Evolutionary conservation across 2,113 vertebrate genomes (phyloP).

Genomic region (Pristiophorus japonicus): DNA sequence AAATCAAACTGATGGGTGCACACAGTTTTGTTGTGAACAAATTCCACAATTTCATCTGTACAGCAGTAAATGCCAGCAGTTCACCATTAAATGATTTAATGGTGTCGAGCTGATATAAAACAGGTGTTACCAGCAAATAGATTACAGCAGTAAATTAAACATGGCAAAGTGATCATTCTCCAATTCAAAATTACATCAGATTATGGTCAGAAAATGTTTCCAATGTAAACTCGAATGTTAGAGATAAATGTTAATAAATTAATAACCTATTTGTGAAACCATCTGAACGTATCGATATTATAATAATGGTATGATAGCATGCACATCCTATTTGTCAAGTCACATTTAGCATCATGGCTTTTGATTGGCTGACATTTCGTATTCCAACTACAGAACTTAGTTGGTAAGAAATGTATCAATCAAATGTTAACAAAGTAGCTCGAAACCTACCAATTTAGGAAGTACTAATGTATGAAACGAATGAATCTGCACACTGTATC

Average conservation of each 20-base stretch:
- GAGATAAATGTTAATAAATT: background rate
- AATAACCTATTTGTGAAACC: background rate
- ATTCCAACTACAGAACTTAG: background rate
- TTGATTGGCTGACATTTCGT: background rate
- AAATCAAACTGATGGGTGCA: too few relatives aligned
- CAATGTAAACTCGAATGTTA: background rate
- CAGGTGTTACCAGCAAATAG: slow-evolving; percentile 3
- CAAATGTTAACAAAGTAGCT: background rate
- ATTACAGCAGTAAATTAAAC: slow-evolving; percentile 24
- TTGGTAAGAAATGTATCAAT: background rate
- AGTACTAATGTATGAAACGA: background rate
- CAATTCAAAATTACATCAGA: background rate
- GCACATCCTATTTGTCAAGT: background rate
- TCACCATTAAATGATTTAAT: slow-evolving; percentile 16
- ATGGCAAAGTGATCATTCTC: background rate
- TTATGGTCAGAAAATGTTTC: background rate
- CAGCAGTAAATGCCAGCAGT: background rate
- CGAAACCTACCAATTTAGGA: background rate
- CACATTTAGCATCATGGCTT: background rate
- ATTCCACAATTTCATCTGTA: background rate
- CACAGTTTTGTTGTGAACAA: background rate
- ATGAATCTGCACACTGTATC: background rate
- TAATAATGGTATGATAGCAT: background rate
- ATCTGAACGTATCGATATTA: background rate
- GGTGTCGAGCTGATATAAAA: background rate